A percentile compares a stretch with the other conserved stretches of the same genome.
Evolutionary conservation across 2,113 vertebrate species (phyloP).

Genomic region (Lophius piscatorius): DNA sequence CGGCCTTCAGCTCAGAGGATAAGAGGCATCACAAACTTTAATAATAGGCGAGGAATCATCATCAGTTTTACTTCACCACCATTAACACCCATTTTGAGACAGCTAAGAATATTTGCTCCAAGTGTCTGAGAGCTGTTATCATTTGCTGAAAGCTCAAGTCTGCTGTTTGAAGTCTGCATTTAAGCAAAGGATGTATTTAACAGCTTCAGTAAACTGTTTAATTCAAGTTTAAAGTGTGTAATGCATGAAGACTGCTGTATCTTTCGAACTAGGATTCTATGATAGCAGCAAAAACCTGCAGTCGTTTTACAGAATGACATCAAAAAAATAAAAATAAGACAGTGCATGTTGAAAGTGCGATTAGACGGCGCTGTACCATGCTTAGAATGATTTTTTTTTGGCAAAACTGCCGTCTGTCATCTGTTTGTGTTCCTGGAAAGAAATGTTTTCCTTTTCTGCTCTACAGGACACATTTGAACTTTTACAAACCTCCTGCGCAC

Average conservation of each 20-base stretch:
- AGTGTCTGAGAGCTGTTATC: constrained; percentile 5
- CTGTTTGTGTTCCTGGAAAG: too few species aligned
- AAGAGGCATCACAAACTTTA: background rate
- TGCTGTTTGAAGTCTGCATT: background rate
- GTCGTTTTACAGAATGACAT: background rate
- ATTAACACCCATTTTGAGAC: constrained; percentile 5
- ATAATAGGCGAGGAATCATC: constrained; percentile 31
- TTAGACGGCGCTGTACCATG: too few species aligned
- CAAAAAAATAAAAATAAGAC: too few species aligned
- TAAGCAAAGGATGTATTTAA: constrained; percentile 25
- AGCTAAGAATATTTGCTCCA: background rate
- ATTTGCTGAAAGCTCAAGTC: constrained; percentile 8
- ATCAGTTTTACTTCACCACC: constrained; percentile 7
- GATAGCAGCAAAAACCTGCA: background rate
- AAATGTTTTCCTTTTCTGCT: too few species aligned
- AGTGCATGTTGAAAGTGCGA: too few species aligned
- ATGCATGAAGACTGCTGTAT: constrained; percentile 22
- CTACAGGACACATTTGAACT: too few species aligned
- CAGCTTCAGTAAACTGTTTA: constrained; percentile 16
- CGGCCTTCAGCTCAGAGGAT: constrained; percentile 11
- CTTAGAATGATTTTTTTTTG: too few species aligned
- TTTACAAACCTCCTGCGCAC: too few species aligned
- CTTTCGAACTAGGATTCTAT: constrained; percentile 13
- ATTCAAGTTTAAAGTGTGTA: constrained; percentile 20
- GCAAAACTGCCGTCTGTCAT: background rate